A percentile compares a stretch with the other conserved stretches of the same genome.
phyloP scores from a whole-genome alignment of 2,888 invertebrate genomes.

The Clunio marinus region DNA sequence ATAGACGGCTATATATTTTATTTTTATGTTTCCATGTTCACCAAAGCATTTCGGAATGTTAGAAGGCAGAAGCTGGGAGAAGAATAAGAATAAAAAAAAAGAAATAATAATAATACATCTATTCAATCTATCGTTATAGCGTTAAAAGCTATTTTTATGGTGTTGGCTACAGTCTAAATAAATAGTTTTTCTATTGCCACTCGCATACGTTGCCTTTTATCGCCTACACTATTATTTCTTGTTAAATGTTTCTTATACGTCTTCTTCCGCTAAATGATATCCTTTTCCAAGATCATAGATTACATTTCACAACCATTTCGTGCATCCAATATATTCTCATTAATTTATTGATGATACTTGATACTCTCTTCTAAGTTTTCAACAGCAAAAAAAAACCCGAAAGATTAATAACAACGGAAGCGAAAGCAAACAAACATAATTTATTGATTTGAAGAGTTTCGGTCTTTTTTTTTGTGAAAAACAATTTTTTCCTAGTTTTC shows the following conservation, averaged over 20 bases:
- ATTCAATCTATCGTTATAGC: conserved; percentile 36
- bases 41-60: conserved; percentile 1
- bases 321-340: conserved; percentile 26
- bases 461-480: too few relatives aligned
- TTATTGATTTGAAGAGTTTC: conserved; percentile 30
- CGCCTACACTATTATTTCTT: too few relatives aligned
- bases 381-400: too few relatives aligned
- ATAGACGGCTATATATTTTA: conserved; percentile 39
- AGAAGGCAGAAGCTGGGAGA: not conserved
- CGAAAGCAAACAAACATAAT: not conserved
- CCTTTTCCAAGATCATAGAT: not conserved
- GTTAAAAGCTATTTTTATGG: conserved; percentile 35
- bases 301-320: not conserved
- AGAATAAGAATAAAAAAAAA: not conserved
- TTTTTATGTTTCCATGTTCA: conserved; percentile 24
- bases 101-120: conserved; percentile 25
- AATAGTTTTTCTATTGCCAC: conserved; percentile 33
- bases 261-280: not conserved
- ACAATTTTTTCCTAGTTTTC: not conserved
- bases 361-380: conserved; percentile 22
- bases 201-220: too few relatives aligned
- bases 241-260: too few relatives aligned
- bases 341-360: conserved; percentile 38
- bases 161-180: too few relatives aligned
- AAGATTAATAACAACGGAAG: conserved; percentile 25